Percentiles rank a stretch among this genome's conserved stretches.
These are phyloP conservation scores for Chlorodrepanis virens DNA, from an alignment of 2,113 vertebrate species.

Conservation along the genomic window DNA sequence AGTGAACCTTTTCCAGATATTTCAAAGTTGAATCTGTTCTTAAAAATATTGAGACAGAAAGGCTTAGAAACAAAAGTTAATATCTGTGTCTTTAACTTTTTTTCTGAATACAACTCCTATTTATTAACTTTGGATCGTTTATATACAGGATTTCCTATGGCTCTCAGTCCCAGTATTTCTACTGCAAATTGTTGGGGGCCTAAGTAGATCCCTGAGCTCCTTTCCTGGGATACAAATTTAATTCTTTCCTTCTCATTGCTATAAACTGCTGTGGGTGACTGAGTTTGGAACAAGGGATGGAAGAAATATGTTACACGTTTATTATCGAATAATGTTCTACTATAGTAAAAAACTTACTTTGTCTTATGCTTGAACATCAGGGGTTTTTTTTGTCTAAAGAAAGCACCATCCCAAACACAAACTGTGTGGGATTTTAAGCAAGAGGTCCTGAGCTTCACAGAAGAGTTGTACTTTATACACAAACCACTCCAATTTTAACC, in stretches of 20 bases:
- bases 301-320: background rate
- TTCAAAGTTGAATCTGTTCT: background rate
- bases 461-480: background rate
- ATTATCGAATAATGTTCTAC: background rate
- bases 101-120: background rate
- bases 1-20: background rate
- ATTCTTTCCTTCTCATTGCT: background rate
- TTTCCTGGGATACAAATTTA: background rate
- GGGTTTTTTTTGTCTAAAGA: background rate
- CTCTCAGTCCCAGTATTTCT: background rate
- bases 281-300: background rate
- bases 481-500: background rate
- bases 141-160: background rate
- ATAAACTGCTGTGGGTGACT: background rate
- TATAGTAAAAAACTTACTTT: background rate
- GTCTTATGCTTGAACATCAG: background rate
- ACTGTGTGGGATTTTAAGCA: background rate
- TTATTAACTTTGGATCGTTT: background rate
- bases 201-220: background rate
- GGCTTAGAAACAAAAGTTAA: background rate
- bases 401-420: background rate
- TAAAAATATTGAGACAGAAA: background rate
- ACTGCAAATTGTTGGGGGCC: background rate
- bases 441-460: background rate
- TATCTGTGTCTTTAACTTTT: background rate